Evolutionary conservation across 2,113 vertebrate genomes (phyloP).

Genomic region (Anseranas semipalmata): DNA sequence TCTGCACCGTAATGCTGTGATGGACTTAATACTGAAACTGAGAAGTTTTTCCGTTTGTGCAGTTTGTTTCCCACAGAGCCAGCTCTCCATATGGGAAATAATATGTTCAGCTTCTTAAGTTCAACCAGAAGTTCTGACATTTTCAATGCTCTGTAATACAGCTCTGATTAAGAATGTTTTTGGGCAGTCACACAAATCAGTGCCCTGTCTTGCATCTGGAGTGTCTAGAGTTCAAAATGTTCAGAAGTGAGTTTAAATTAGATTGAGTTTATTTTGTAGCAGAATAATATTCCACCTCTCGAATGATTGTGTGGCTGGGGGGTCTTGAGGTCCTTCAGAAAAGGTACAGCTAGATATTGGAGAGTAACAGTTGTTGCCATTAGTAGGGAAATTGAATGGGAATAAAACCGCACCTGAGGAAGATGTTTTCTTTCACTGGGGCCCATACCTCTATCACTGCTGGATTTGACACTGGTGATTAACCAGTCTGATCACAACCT

Average conservation of each 20-base stretch:
- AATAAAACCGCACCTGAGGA: background rate
- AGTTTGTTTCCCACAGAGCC: background rate
- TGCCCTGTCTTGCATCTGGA: background rate
- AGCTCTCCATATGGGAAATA: background rate
- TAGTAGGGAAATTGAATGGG: background rate
- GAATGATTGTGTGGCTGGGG: background rate
- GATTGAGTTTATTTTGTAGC: background rate
- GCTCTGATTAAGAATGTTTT: background rate
- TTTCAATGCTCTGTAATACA: background rate
- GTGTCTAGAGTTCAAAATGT: background rate
- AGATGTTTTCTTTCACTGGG: background rate
- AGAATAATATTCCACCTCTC: background rate
- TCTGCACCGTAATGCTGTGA: background rate
- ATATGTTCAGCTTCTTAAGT: background rate
- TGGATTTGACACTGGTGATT: background rate
- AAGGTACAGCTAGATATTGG: background rate
- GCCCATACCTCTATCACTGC: background rate
- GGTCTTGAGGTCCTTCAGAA: background rate
- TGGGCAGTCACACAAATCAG: background rate
- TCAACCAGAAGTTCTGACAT: background rate
- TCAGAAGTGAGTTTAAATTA: background rate
- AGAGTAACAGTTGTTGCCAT: background rate
- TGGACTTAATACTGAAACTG: background rate
- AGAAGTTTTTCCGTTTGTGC: background rate
- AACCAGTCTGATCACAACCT: background rate